phyloP scores from a whole-genome alignment of 2,797 vertebrate species.

The Triplophysa bombifrons region DNA sequence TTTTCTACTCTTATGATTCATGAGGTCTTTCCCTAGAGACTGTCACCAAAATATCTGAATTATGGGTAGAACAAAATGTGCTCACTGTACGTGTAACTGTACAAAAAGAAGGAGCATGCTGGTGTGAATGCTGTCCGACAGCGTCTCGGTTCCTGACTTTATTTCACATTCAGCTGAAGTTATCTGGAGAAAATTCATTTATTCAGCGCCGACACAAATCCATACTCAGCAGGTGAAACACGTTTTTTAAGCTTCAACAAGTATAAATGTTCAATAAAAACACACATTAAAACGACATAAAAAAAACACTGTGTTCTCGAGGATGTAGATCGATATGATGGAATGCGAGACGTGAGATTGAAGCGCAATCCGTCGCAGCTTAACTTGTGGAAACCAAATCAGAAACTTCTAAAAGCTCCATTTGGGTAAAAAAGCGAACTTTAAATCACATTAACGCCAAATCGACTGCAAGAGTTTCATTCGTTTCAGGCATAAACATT shows the following conservation, averaged over 20 bases:
- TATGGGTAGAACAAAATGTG: neutral
- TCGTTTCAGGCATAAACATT: constrained; percentile 49
- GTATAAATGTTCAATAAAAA: constrained; percentile 47
- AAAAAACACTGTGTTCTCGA: constrained; percentile 44
- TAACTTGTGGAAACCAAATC: constrained; percentile 9
- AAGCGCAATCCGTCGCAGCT: constrained; percentile 18
- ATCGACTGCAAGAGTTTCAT: constrained; percentile 14
- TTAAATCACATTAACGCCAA: constrained; percentile 18
- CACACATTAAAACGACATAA: constrained; percentile 55
- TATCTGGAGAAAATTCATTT: constrained; percentile 2
- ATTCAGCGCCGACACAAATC: neutral
- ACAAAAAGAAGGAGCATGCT: neutral
- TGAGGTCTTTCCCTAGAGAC: neutral
- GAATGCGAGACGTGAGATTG: neutral
- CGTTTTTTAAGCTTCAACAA: constrained; percentile 35
- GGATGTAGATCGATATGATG: constrained; percentile 40
- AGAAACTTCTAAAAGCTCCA: neutral
- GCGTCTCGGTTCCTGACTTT: neutral
- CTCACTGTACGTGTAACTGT: neutral
- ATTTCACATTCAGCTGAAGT: constrained; percentile 7
- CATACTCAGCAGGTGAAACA: constrained; percentile 31
- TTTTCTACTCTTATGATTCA: too few relatives aligned
- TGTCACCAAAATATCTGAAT: neutral
- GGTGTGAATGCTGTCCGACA: neutral
- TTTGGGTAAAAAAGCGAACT: neutral